phyloP scores from a whole-genome alignment of 2,888 invertebrate genomes.

The Apamea sordens region DNA sequence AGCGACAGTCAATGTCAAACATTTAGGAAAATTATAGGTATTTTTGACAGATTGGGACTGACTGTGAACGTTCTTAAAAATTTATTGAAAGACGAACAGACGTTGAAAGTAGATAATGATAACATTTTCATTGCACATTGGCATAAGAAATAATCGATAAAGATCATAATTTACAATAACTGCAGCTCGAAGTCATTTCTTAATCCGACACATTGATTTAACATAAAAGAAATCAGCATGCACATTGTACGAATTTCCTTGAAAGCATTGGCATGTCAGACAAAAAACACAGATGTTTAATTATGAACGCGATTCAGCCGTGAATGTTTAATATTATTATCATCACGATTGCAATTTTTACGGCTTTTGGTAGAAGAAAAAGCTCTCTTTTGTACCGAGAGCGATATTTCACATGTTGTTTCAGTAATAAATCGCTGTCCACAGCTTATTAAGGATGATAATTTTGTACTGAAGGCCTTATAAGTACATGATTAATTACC shows the following conservation, averaged over 20 bases:
- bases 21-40: no score
- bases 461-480: conserved; percentile 78
- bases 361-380: conserved; percentile 52
- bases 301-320: conserved; percentile 48
- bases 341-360: conserved; percentile 62
- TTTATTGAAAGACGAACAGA: not conserved
- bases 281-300: conserved; percentile 54
- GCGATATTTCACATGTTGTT: conserved; percentile 65
- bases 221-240: conserved; percentile 26
- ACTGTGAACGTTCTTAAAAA: not conserved
- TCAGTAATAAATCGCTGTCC: conserved; percentile 76
- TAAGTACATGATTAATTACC: conserved; percentile 83
- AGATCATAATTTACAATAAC: conserved; percentile 23
- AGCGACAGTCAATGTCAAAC: not conserved
- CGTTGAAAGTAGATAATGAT: not conserved
- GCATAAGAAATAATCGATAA: conserved; percentile 20
- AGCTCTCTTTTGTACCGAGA: conserved; percentile 55
- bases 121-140: conserved; percentile 12
- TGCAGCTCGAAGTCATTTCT: conserved; percentile 19
- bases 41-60: no score
- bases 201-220: conserved; percentile 44
- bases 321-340: conserved; percentile 54
- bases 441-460: conserved; percentile 78
- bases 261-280: conserved; percentile 43
- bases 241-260: conserved; percentile 23